phyloP scores from a whole-genome alignment of 2,888 invertebrate genomes.

The Megaustenia siamemsis region DNA sequence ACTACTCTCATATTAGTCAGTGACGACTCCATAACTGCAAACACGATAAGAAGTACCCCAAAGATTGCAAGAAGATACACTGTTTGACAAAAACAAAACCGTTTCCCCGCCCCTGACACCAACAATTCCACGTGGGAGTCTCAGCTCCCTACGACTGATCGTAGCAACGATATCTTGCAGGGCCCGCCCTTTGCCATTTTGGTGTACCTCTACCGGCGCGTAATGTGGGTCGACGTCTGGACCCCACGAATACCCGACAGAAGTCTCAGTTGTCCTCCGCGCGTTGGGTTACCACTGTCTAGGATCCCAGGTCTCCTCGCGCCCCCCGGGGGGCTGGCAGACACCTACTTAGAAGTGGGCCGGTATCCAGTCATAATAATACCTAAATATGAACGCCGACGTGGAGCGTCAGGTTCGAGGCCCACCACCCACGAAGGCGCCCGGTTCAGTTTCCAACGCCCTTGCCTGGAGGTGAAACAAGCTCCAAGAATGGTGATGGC shows the following conservation, averaged over 20 bases:
- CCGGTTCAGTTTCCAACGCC: background rate
- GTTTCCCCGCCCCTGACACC: too few relatives aligned
- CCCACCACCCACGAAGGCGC: background rate
- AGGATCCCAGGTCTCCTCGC: background rate
- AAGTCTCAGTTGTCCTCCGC: background rate
- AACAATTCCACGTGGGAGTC: too few relatives aligned
- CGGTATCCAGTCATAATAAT: background rate
- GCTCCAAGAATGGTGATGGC: background rate
- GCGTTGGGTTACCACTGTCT: background rate
- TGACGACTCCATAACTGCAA: background rate
- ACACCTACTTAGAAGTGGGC: constrained; percentile 14
- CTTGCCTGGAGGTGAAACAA: background rate
- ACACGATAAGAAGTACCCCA: background rate
- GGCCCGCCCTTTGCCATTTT: background rate
- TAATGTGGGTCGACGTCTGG: background rate
- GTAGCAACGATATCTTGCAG: background rate
- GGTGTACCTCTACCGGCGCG: too few relatives aligned
- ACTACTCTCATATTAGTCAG: too few relatives aligned
- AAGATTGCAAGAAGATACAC: too few relatives aligned
- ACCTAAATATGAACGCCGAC: constrained; percentile 6
- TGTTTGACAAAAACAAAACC: too few relatives aligned
- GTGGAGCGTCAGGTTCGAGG: background rate
- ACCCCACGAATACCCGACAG: background rate
- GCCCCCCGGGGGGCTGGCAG: constrained; percentile 19
- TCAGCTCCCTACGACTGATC: too few relatives aligned